These are phyloP conservation scores for Mastomys coucha DNA, from an alignment of 2,113 vertebrate species.

Conservation along the genomic window DNA sequence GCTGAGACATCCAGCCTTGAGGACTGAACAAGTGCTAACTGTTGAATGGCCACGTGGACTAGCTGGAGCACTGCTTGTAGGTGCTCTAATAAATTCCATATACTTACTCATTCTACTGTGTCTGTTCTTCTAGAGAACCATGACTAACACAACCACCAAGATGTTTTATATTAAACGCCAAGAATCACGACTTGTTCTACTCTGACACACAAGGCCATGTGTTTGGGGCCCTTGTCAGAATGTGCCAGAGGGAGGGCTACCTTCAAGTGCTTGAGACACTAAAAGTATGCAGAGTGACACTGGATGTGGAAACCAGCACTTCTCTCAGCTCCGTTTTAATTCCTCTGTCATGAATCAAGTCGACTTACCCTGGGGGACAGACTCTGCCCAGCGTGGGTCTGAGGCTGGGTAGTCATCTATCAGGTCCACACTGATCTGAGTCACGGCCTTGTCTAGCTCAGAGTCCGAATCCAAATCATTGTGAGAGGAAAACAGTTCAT, in stretches of 20 bases:
- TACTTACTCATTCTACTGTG: neutral
- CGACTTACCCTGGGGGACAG: constrained; percentile 93
- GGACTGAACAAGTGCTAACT: neutral
- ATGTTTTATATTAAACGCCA: neutral
- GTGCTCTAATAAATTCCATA: neutral
- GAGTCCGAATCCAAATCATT: constrained; percentile 85
- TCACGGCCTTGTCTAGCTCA: constrained; percentile 92
- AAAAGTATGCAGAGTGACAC: neutral
- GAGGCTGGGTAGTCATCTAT: constrained; percentile 98
- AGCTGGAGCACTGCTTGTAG: neutral
- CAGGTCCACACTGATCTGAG: constrained; percentile 94
- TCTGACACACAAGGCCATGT: neutral
- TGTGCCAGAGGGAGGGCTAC: neutral
- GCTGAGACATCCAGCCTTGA: neutral
- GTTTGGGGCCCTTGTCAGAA: neutral
- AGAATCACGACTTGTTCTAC: neutral
- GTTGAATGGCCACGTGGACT: neutral
- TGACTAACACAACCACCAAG: neutral
- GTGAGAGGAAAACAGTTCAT: constrained; percentile 91
- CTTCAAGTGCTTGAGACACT: neutral
- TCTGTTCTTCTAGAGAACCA: neutral
- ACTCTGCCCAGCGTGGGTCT: constrained; percentile 98
- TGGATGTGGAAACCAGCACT: neutral
- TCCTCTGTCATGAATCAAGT: neutral
- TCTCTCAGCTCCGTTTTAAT: neutral